phyloP scores from a whole-genome alignment of 1,140 invertebrate species.

The Diorhabda sublineata region DNA sequence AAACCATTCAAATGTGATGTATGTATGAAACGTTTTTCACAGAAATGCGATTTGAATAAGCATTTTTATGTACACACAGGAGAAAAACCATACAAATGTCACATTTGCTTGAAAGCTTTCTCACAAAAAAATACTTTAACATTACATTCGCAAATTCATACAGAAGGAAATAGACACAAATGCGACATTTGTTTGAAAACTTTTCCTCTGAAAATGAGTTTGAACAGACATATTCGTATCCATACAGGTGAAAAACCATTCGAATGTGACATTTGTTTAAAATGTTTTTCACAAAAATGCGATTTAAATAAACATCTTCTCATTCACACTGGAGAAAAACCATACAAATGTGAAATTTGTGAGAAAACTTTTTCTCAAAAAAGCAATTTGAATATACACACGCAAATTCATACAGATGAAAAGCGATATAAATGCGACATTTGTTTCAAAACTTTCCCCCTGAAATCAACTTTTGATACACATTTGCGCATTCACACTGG shows the following conservation, averaged over 20 bases:
- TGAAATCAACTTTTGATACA: not conserved
- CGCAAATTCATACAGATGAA: not conserved
- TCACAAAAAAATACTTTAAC: not conserved
- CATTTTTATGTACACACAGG: conserved; percentile 20
- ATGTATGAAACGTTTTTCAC: not conserved
- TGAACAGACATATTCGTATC: not conserved
- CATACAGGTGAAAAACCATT: not conserved
- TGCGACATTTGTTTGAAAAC: not conserved
- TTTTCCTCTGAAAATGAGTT: not conserved
- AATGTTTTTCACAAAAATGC: not conserved
- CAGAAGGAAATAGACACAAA: not conserved
- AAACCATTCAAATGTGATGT: not conserved
- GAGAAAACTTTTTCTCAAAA: not conserved
- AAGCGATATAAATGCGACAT: not conserved
- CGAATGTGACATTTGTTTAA: not conserved
- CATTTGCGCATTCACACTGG: not conserved
- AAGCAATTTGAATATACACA: not conserved
- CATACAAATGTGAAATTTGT: not conserved
- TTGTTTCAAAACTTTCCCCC: not conserved
- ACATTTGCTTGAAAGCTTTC: too few relatives aligned
- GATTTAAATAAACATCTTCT: not conserved
- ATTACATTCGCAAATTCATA: not conserved
- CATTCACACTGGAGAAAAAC: not conserved
- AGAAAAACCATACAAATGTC: too few relatives aligned
- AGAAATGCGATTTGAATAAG: not conserved